Conservation (phyloP, 2,113 vertebrate species). For the Notarius lentiginosus region DNA sequence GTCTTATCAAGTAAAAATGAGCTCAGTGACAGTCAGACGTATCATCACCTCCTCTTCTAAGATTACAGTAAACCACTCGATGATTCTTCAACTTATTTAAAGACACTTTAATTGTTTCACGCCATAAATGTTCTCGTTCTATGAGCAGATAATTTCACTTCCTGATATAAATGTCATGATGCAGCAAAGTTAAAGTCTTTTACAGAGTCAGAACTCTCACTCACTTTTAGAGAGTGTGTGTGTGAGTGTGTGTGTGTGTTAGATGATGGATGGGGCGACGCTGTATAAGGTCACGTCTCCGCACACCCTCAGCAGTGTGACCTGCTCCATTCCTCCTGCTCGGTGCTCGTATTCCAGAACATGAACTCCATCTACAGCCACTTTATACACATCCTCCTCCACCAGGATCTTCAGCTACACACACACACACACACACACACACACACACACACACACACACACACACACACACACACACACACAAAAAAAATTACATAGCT, state of each 20-base stretch:
- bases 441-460: constrained; percentile 36
- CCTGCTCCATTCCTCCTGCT: constrained; percentile 70
- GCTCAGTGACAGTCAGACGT: background rate
- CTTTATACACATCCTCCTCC: constrained; percentile 73
- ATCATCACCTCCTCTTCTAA: background rate
- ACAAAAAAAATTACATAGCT: background rate
- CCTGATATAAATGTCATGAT: background rate
- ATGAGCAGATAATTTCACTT: background rate
- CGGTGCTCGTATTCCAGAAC: constrained; percentile 77
- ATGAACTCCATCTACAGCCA: constrained; percentile 75
- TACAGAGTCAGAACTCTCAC: background rate
- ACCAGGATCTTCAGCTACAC: constrained; percentile 78
- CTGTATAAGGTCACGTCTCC: constrained; percentile 73
- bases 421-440: constrained; percentile 24
- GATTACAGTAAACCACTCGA: background rate
- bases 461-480: constrained; percentile 13
- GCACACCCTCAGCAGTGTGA: constrained; percentile 67
- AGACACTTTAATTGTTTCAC: background rate
- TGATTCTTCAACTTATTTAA: background rate
- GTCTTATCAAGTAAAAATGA: too few relatives aligned
- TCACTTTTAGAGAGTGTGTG: background rate
- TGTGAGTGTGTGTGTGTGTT: constrained; percentile 28
- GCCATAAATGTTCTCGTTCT: too few relatives aligned
- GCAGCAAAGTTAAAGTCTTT: background rate
- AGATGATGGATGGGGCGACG: constrained; percentile 73